Conservation (phyloP, 2,113 vertebrate species). For the Hipposideros armiger region DNA sequence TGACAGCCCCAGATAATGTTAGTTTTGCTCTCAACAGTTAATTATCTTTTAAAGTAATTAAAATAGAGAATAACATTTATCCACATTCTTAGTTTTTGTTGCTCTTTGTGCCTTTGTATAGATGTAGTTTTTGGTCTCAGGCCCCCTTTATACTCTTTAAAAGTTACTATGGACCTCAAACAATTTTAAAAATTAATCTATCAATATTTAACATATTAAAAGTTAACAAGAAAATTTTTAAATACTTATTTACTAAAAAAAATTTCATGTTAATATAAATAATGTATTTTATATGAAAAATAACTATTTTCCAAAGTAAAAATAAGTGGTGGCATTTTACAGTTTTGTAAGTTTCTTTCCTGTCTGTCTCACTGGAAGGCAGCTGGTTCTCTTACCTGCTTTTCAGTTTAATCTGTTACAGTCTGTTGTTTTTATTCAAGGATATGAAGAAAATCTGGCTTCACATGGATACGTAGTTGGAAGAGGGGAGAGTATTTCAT, state of each 20-base stretch:
- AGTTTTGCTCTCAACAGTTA: neutral
- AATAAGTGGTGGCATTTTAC: neutral
- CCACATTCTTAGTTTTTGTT: neutral
- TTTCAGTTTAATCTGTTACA: no score
- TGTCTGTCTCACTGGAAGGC: no score
- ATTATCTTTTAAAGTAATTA: neutral
- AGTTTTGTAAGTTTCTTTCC: neutral
- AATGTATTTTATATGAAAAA: neutral
- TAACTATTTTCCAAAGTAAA: neutral
- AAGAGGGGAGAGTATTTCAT: neutral
- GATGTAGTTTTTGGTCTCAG: neutral
- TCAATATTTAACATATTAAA: neutral
- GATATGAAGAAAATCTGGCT: neutral
- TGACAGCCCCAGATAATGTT: neutral
- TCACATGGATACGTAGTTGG: accelerated
- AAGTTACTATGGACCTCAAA: neutral
- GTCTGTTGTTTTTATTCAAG: neutral
- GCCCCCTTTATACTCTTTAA: neutral
- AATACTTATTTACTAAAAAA: neutral
- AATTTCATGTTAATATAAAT: neutral
- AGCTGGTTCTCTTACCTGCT: neutral
- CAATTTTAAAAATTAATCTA: neutral
- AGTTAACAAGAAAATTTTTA: neutral
- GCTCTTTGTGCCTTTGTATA: neutral
- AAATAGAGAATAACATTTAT: neutral